Base-by-base conservation (phyloP, 92 coral and sea anemone species). In the Heteractis magnifica region DNA sequence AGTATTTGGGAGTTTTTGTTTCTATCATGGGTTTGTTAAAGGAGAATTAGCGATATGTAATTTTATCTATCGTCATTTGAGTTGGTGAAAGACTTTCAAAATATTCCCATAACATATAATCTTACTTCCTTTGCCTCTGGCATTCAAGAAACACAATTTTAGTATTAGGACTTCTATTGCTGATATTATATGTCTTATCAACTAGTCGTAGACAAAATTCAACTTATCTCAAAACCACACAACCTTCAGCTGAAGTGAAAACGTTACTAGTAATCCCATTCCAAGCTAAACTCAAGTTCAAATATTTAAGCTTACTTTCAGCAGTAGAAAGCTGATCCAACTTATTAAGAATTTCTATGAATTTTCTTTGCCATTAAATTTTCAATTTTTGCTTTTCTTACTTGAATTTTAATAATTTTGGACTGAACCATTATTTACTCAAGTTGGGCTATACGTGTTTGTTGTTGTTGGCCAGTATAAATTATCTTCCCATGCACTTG, bases 401-500 rank as follows among this genome's bases (percentile, higher is more conserved):
- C 49, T 68, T 68, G 21, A 68, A 26, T 68, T 68, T 21, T 26
- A n/a, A 20, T 10, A 68, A 26, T 26, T 5, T 26, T 68, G 73
- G 73, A 26, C 73, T 4, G 44, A 8, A 7, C 49, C 49, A 68
- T 7, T 68, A 68, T 68, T 68, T 20, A 10, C 73, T 23, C 73
- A 68, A 21, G 49, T 68, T 68, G 20, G 73, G 73, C 73, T 23
- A 68, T 68, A 68, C 73, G 73, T 68, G 73, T 68, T 68, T 68
- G 73, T 68, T 68, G 5, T 13, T 26, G 50, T 68, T 26, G 73
- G 73, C 73, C 23, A 9, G 2, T 34, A 34, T 34, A 34, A 0
- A 0, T 34, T 34, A 34, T 34, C 44, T 34, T 34, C 44, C 44
- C 44, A 34, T 34, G 44, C 44, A 0, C 44, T 34, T 34, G 44